These are phyloP conservation scores for Zosterops pallidus DNA, from an alignment of 2,113 vertebrate genomes.

Conservation along the genomic window DNA sequence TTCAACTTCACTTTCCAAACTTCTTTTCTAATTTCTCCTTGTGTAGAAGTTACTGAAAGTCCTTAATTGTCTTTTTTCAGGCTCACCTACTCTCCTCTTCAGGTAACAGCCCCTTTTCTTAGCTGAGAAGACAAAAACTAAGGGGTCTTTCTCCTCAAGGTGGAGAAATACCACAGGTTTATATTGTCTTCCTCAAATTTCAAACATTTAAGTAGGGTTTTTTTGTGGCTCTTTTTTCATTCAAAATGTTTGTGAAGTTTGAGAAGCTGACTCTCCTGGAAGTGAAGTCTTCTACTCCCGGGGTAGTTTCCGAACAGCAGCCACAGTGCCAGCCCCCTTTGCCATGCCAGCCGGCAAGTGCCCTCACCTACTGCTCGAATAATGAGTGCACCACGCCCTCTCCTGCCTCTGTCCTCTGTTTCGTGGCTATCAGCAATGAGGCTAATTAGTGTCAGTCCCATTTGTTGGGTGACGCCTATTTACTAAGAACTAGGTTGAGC, in stretches of 20 bases:
- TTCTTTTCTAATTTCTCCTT: background rate
- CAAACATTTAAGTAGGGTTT: background rate
- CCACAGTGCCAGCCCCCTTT: background rate
- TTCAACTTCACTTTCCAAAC: background rate
- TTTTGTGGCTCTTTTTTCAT: background rate
- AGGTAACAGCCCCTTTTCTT: background rate
- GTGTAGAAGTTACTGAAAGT: background rate
- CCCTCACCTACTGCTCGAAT: background rate
- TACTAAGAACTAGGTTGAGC: slow-evolving; percentile 2
- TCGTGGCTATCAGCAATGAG: slow-evolving; percentile 6
- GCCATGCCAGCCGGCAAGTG: background rate
- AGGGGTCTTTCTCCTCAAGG: background rate
- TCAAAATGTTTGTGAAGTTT: background rate
- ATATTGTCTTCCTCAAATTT: background rate
- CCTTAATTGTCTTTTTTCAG: background rate
- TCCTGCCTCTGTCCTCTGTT: background rate
- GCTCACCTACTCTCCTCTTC: background rate
- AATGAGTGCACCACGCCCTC: background rate
- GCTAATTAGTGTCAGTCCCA: slow-evolving; percentile 54
- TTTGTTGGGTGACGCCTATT: slow-evolving; percentile 42
- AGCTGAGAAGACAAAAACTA: background rate
- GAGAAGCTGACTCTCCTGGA: background rate
- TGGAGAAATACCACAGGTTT: background rate
- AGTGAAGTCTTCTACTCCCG: background rate
- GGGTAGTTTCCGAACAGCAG: background rate